Evolutionary conservation across 2,797 vertebrate species (phyloP).

Genomic region (Alfaro cultratus): DNA sequence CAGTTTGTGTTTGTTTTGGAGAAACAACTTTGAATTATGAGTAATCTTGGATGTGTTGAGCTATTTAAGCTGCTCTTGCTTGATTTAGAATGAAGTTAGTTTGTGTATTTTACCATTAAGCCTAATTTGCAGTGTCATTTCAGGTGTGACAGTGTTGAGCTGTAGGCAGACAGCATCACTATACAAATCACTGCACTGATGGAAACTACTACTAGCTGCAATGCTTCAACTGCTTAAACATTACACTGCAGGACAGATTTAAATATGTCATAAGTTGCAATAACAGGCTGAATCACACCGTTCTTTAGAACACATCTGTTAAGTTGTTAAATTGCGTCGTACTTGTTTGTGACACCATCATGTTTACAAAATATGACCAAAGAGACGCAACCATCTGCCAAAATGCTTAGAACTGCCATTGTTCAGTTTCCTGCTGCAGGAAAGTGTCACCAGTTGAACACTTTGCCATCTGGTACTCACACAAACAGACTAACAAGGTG

Average conservation of each 20-base stretch:
- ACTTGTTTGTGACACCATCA: background rate
- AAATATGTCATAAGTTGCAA: background rate
- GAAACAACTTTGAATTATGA: background rate
- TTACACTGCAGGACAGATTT: background rate
- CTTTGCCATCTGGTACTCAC: slow-evolving; percentile 5
- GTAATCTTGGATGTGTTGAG: background rate
- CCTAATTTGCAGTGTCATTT: background rate
- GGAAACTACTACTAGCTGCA: too few species aligned
- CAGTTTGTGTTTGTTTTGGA: background rate
- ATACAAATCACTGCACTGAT: background rate
- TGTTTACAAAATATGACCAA: background rate
- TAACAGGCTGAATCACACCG: background rate
- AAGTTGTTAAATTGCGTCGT: background rate
- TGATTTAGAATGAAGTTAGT: background rate
- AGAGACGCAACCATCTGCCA: slow-evolving; percentile 1
- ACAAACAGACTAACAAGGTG: background rate
- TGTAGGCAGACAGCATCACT: slow-evolving; percentile 18
- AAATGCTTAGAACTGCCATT: background rate
- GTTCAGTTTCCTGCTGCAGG: background rate
- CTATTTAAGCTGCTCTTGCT: background rate
- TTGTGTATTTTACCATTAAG: background rate
- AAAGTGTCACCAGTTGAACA: slow-evolving; percentile 5
- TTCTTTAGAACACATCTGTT: background rate
- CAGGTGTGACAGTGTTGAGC: background rate
- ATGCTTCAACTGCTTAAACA: background rate